Evolutionary conservation across 2,113 vertebrate species (phyloP).

Genomic region (Cololabis saira): DNA sequence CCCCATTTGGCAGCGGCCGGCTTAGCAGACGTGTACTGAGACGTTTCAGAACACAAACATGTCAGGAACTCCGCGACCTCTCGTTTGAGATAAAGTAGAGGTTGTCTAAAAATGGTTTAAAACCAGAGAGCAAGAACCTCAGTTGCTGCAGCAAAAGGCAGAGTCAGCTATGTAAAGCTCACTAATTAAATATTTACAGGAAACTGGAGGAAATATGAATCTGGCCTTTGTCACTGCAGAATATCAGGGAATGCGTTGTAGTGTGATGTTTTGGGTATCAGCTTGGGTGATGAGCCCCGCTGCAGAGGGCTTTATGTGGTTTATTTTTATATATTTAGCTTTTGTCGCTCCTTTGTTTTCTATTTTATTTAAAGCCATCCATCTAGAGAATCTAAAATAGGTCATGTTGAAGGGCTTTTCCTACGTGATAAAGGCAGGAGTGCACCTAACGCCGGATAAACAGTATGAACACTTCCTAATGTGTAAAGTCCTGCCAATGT

Average conservation of each 20-base stretch:
- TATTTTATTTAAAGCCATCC: constrained; percentile 13
- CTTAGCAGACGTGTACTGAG: constrained; percentile 35
- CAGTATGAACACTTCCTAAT: not conserved
- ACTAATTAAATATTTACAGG: constrained; percentile 83
- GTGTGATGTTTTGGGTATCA: constrained; percentile 56
- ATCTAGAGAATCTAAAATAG: not conserved
- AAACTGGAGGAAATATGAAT: constrained; percentile 49
- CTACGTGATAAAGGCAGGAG: constrained; percentile 25
- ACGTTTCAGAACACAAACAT: constrained; percentile 48
- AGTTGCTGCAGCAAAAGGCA: constrained; percentile 30
- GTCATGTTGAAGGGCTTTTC: not conserved
- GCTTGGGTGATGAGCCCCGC: constrained; percentile 35
- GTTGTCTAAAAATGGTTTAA: constrained; percentile 81
- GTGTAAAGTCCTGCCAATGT: constrained; percentile 9
- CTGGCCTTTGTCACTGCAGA: constrained; percentile 75
- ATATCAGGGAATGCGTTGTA: constrained; percentile 55
- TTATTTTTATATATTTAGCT: not conserved
- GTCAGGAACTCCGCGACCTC: constrained; percentile 15
- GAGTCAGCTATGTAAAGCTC: constrained; percentile 36
- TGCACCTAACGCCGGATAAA: constrained; percentile 27
- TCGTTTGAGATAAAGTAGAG: constrained; percentile 70
- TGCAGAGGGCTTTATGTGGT: constrained; percentile 12
- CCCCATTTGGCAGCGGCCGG: constrained; percentile 35
- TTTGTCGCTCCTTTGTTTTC: constrained; percentile 5
- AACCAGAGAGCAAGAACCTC: constrained; percentile 78